Base-by-base conservation (phyloP, 2,888 invertebrate species). In the Cataglyphis livida region DNA sequence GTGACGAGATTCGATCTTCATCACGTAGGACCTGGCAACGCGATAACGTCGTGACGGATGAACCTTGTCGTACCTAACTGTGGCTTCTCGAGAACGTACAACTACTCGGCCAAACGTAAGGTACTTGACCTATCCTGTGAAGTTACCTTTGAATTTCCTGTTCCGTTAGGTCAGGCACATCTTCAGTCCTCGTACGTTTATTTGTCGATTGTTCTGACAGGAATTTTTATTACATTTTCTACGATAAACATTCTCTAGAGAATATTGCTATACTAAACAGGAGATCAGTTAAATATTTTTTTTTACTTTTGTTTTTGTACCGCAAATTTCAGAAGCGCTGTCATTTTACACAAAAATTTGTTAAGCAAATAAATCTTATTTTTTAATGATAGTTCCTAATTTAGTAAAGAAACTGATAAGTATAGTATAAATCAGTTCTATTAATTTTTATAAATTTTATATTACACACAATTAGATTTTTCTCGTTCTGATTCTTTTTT, bases 1-100 rank as follows among this genome's bases (percentile, higher is more conserved):
- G 73, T 74, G 85, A 88, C 75, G 81, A 89, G 91, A 90, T 89
- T 84, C 85, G 83, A 91, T 91, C 91, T 89, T 86, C 90, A 86
- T 90, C 89, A 89, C 90, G 89, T 85, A 84, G 84, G 64, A 81
- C 62, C 38, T 76, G 81, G 83, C 83, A 82, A 68, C 62, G 75
- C 85, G 86, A 91, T 90, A 90, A 85, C 89, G 82, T 83, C 88
- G 66, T 85, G 88, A 85, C 83, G 89, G 78, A 88, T 88, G 86
- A 83, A 81, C 59, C 78, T 62, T 15, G 61, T 38, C 78, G 74
- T 64, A 70, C 65, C 57, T 44, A 54, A 62, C 75, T 38, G 54
- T 59, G 82, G 68, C 68, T 70, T 57, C n/a, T 79, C 62, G 68
- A 79, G 74, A 64, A 82, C 28, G 10, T 79, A 61, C 44, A 59